A percentile compares a stretch with the other conserved stretches of the same genome.
These are phyloP conservation scores for Zophobas morio DNA, from an alignment of 1,140 invertebrate species.

Conservation along the genomic window DNA sequence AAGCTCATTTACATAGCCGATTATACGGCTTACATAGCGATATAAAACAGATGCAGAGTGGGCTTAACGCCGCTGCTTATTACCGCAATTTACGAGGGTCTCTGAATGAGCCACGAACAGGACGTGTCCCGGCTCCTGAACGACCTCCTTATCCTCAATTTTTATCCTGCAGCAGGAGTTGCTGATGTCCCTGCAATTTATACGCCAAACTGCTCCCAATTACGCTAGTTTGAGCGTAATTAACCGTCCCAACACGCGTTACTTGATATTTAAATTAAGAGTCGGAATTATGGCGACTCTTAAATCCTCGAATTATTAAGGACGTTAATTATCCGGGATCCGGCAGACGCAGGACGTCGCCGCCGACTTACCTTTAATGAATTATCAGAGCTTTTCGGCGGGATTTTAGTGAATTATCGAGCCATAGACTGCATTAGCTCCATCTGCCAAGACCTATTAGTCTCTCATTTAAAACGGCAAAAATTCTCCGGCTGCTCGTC, in stretches of 20 bases:
- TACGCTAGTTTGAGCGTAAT: slow-evolving; percentile 32
- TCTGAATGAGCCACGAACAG: slow-evolving; percentile 48
- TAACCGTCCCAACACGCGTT: slow-evolving; percentile 39
- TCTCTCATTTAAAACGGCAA: slow-evolving; percentile 30
- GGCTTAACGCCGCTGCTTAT: slow-evolving; percentile 54
- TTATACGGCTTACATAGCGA: slow-evolving; percentile 53
- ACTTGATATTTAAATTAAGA: slow-evolving; percentile 45
- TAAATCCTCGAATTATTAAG: slow-evolving; percentile 46
- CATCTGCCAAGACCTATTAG: slow-evolving; percentile 13
- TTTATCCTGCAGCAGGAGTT: slow-evolving; percentile 31
- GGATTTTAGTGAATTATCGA: slow-evolving; percentile 37
- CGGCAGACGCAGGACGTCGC: slow-evolving; percentile 17
- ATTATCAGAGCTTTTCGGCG: slow-evolving; percentile 19
- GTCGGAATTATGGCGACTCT: slow-evolving; percentile 31
- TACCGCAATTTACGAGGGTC: slow-evolving; percentile 54
- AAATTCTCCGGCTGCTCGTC: slow-evolving; percentile 10
- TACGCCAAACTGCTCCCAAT: slow-evolving; percentile 23
- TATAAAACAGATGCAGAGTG: slow-evolving; percentile 54
- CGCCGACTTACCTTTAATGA: slow-evolving; percentile 14
- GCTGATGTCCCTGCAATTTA: slow-evolving; percentile 28
- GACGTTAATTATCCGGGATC: slow-evolving; percentile 44
- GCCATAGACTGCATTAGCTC: slow-evolving; percentile 25
- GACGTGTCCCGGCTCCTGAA: slow-evolving; percentile 50
- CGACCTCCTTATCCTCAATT: slow-evolving; percentile 41
- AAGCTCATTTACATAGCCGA: slow-evolving; percentile 53